Percentiles rank a stretch among this genome's conserved stretches.
Evolutionary conservation across 2,113 vertebrate species (phyloP).

Genomic region (human (Homo sapiens)): GRCh38 chr12:13289501-13290000

Average conservation of each 20-base stretch:
- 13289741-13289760: background rate
- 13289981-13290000: background rate
- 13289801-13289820: background rate
- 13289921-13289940: background rate
- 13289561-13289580: background rate
- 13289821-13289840: background rate
- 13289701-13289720: background rate
- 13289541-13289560: background rate
- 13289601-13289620: background rate
- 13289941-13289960: background rate
- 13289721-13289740: background rate
- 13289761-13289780: background rate
- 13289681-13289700: constrained; percentile 40
- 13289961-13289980: background rate
- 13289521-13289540: background rate
- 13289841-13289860: background rate
- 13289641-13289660: background rate
- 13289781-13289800: background rate
- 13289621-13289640: background rate
- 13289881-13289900: background rate
- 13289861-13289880: background rate
- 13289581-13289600: background rate
- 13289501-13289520: background rate
- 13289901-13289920: background rate
- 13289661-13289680: background rate